Evolutionary conservation across 2,113 vertebrate species (phyloP).

Genomic region (Columba livia): DNA sequence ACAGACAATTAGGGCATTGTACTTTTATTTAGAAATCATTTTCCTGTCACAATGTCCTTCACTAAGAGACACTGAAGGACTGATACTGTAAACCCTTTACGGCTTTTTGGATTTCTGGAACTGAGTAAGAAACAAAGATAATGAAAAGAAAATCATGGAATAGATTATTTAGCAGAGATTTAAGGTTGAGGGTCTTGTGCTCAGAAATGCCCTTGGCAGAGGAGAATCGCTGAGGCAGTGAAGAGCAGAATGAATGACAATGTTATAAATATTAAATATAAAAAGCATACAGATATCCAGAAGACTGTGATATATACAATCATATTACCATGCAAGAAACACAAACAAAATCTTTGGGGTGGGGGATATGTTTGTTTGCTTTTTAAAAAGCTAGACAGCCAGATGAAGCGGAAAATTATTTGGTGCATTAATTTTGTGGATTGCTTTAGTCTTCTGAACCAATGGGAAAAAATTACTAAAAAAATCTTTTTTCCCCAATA

Average conservation of each 20-base stretch:
- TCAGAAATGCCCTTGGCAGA: slow-evolving; percentile 1
- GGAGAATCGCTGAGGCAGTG: background rate
- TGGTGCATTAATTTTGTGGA: slow-evolving; percentile 7
- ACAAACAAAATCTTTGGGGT: background rate
- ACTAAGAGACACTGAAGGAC: background rate
- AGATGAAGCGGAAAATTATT: slow-evolving; percentile 73
- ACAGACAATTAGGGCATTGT: background rate
- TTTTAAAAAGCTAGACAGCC: slow-evolving; percentile 46
- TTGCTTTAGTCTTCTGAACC: slow-evolving; percentile 40
- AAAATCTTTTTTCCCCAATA: background rate
- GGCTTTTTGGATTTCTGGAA: background rate
- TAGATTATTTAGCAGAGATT: background rate
- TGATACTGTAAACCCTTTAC: background rate
- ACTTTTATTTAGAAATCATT: background rate
- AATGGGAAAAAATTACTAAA: background rate
- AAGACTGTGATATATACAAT: background rate
- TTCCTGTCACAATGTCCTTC: background rate
- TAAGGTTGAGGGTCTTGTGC: background rate
- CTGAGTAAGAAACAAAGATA: background rate
- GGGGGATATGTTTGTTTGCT: background rate
- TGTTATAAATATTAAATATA: background rate
- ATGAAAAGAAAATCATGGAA: background rate
- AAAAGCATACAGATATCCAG: background rate
- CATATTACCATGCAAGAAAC: background rate
- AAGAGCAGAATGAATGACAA: background rate